Percentiles rank a stretch among this genome's conserved stretches.
phyloP scores from a whole-genome alignment of 2,888 invertebrate genomes.

The Ophraella communa region DNA sequence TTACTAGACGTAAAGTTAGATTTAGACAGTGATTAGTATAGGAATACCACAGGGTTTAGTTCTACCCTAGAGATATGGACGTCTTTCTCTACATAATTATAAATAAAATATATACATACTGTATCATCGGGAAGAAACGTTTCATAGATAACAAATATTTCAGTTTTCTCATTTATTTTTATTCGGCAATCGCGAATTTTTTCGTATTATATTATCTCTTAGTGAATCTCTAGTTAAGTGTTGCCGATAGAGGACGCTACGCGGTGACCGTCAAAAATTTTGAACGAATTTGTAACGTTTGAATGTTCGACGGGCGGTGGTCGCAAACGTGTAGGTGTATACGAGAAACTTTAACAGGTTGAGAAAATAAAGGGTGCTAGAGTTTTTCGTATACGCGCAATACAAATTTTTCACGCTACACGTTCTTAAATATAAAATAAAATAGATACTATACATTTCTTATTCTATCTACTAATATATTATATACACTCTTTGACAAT shows the following conservation, averaged over 20 bases:
- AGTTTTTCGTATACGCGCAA: too few species aligned
- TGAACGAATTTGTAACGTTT: too few species aligned
- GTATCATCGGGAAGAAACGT: slow-evolving; percentile 31
- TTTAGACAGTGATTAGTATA: slow-evolving; percentile 59
- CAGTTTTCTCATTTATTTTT: slow-evolving; percentile 35
- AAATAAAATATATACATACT: too few species aligned
- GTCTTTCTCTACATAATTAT: slow-evolving; percentile 41
- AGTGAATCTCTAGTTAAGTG: slow-evolving; percentile 40
- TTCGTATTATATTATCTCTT: slow-evolving; percentile 1
- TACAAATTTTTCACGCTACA: too few species aligned
- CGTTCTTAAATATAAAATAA: neutral
- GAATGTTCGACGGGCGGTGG: neutral
- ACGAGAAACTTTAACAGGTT: neutral
- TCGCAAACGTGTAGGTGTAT: neutral
- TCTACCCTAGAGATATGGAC: slow-evolving; percentile 58
- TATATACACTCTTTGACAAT: slow-evolving; percentile 59
- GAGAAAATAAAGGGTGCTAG: neutral
- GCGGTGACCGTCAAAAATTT: neutral
- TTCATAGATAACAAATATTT: slow-evolving; percentile 26
- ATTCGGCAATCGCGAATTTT: slow-evolving; percentile 43
- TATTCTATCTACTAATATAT: slow-evolving; percentile 42
- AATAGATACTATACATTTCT: slow-evolving; percentile 50
- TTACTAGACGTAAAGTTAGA: slow-evolving; percentile 53
- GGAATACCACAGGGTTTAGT: slow-evolving; percentile 61
- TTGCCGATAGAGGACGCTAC: neutral